Conservation (phyloP, 2,888 invertebrate genomes). For the Mesopsocus fuscifrons region DNA sequence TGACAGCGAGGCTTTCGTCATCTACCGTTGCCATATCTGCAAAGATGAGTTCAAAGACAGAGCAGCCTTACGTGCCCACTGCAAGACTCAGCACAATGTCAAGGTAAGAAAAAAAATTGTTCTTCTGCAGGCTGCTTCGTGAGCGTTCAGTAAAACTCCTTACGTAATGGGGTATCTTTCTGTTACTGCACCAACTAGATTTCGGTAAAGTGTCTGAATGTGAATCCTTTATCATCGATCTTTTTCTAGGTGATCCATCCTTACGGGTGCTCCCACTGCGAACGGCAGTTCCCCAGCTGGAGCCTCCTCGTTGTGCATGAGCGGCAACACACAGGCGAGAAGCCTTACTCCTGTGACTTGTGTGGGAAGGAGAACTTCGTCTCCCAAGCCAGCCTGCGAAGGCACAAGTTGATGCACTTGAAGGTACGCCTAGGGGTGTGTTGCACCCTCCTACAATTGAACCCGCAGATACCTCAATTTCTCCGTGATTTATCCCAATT, state of each 20-base stretch:
- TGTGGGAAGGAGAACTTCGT: constrained; percentile 38
- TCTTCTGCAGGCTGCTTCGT: too few relatives aligned
- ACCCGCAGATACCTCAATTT: too few relatives aligned
- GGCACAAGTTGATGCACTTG: constrained; percentile 5
- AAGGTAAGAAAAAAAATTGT: too few relatives aligned
- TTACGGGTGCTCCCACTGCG: constrained; percentile 3
- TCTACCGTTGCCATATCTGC: constrained; percentile 6
- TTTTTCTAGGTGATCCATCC: constrained; percentile 1
- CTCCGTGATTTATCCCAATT: too few relatives aligned
- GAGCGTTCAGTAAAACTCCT: too few relatives aligned
- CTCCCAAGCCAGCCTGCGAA: constrained; percentile 1
- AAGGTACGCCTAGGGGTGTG: too few relatives aligned
- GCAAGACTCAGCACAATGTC: background rate
- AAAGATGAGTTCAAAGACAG: constrained; percentile 4
- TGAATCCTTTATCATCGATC: background rate
- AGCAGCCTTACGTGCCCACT: constrained; percentile 1
- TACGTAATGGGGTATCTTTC: too few relatives aligned
- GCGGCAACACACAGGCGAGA: constrained; percentile 42
- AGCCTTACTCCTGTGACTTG: constrained; percentile 51
- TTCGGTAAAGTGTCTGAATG: too few relatives aligned
- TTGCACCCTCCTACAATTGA: too few relatives aligned
- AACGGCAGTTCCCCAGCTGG: constrained; percentile 5
- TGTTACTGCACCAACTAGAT: too few relatives aligned
- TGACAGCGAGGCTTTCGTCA: constrained; percentile 2
- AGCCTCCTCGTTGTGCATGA: constrained; percentile 34